These are phyloP conservation scores for Cyrtorhinus lividipennis DNA, from an alignment of 1,140 invertebrate genomes.

Conservation along the genomic window DNA sequence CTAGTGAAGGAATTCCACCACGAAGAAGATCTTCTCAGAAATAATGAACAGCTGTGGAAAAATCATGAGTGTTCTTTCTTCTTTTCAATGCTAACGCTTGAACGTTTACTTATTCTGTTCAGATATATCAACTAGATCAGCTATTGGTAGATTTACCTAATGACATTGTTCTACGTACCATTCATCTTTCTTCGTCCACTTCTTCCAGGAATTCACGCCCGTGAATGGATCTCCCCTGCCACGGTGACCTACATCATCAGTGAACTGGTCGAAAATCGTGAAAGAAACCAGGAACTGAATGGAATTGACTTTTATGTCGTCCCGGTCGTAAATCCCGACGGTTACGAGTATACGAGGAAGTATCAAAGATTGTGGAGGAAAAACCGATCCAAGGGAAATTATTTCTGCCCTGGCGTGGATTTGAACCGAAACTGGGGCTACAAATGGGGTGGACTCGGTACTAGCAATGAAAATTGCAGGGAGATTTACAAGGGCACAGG, in stretches of 20 bases:
- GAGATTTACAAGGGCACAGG: conserved; percentile 60
- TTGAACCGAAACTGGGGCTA: conserved; percentile 56
- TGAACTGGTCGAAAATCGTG: conserved; percentile 57
- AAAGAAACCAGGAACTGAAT: conserved; percentile 51
- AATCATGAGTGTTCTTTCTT: too few species aligned
- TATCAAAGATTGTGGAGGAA: conserved; percentile 69
- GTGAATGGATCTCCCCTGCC: conserved; percentile 70
- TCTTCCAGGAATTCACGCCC: conserved; percentile 51
- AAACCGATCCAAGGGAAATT: conserved; percentile 38
- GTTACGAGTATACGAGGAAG: conserved; percentile 46
- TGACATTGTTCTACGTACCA: too few species aligned
- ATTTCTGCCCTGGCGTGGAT: conserved; percentile 37
- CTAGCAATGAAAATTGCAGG: conserved; percentile 55
- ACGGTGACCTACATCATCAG: conserved; percentile 47
- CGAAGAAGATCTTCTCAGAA: too few species aligned
- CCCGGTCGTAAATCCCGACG: conserved; percentile 46
- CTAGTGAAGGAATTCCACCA: too few species aligned
- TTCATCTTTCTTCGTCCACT: too few species aligned
- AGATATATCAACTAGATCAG: too few species aligned
- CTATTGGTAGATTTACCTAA: too few species aligned
- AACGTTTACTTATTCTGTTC: too few species aligned
- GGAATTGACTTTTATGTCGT: conserved; percentile 42
- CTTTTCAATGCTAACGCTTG: too few species aligned
- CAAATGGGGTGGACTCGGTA: conserved; percentile 49
- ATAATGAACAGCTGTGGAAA: too few species aligned